phyloP scores from a whole-genome alignment of 1,140 invertebrate genomes.

The Brachionus rotundiformis region DNA sequence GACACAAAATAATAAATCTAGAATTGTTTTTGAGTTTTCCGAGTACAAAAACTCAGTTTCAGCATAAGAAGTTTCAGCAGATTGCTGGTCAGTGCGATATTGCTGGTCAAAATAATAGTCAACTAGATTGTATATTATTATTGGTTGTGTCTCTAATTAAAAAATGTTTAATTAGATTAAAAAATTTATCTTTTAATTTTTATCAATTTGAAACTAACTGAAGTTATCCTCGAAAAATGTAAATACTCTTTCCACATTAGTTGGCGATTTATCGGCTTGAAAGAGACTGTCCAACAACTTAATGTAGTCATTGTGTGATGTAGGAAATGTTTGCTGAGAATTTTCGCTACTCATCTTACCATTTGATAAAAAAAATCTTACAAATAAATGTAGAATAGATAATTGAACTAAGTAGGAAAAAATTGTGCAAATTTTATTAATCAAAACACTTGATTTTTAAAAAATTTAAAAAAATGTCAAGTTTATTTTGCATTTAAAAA shows the following conservation, averaged over 20 bases:
- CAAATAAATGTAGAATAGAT: not conserved
- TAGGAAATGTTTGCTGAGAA: not conserved
- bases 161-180: no score
- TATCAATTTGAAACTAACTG: no score
- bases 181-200: no score
- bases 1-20: slow-evolving; percentile 31
- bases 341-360: slow-evolving; percentile 31
- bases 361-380: not conserved
- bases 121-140: not conserved
- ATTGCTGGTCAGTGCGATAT: not conserved
- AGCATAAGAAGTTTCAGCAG: not conserved
- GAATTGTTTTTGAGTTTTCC: slow-evolving; percentile 21
- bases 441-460: slow-evolving; percentile 15
- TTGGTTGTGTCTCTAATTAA: not conserved
- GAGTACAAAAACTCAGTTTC: not conserved
- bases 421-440: not conserved
- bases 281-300: slow-evolving; percentile 22
- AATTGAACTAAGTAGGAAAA: not conserved
- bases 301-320: not conserved
- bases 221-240: slow-evolving; percentile 31
- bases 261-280: not conserved
- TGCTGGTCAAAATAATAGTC: slow-evolving; percentile 41
- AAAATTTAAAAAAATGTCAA: slow-evolving; percentile 25
- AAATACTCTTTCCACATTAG: not conserved
- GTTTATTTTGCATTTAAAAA: not conserved